Evolutionary conservation across 2,113 vertebrate genomes (phyloP).

Genomic region (Notarius lentiginosus): DNA sequence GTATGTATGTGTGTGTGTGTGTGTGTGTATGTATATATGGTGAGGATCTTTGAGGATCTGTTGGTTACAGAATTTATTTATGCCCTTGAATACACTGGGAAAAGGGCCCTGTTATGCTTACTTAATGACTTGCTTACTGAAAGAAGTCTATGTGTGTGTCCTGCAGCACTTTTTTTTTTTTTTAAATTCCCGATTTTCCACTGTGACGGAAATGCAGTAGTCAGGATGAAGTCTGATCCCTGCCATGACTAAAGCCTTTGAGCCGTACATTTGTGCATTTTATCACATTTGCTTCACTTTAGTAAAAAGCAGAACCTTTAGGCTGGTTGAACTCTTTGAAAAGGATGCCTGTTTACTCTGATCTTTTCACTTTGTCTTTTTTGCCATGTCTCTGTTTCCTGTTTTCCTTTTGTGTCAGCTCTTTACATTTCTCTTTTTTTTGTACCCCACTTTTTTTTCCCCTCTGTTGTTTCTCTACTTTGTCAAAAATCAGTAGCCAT

Average conservation of each 20-base stretch:
- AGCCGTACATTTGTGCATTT: not conserved
- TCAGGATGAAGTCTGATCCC: not conserved
- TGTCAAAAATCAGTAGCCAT: not conserved
- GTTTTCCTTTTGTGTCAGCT: not conserved
- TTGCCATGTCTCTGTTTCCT: too few species aligned
- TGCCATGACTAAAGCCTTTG: not conserved
- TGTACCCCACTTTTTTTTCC: too few species aligned
- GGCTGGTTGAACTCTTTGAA: not conserved
- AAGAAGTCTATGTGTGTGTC: too few species aligned
- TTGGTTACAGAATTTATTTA: not conserved
- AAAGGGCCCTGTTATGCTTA: not conserved
- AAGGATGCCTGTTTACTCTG: not conserved
- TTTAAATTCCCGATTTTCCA: too few species aligned
- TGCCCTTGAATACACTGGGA: not conserved
- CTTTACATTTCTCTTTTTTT: too few species aligned
- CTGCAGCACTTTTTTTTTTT: constrained; percentile 46
- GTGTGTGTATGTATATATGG: too few species aligned
- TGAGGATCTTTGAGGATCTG: too few species aligned
- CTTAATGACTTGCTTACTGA: not conserved
- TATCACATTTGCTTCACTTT: not conserved
- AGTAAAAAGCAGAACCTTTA: not conserved
- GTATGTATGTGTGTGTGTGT: too few species aligned
- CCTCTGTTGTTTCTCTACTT: not conserved
- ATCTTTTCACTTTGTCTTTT: not conserved
- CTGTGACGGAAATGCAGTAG: not conserved